These are phyloP conservation scores for Axinella damicornis DNA, from an alignment of 37 sponge, comb jelly and placozoan genomes.

Conservation along the genomic window DNA sequence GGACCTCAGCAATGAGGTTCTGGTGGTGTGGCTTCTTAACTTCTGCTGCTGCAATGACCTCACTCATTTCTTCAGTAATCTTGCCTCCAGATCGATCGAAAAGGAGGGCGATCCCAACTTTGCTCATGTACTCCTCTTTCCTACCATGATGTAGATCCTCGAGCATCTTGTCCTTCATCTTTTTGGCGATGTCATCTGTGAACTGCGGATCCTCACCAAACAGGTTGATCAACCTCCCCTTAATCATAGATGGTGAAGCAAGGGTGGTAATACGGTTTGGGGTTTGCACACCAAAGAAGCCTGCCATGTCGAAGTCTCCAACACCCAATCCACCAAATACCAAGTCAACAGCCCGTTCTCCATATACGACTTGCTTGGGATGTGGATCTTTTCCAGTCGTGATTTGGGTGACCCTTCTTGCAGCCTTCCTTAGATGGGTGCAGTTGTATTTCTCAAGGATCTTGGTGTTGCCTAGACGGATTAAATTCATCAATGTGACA, in stretches of 20 bases:
- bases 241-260: constrained; percentile 70
- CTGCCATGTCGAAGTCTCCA: constrained; percentile 74
- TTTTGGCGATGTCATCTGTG: constrained; percentile 37
- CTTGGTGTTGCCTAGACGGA: constrained; percentile 77
- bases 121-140: constrained; percentile 87
- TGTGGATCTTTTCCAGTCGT: constrained; percentile 67
- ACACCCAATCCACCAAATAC: constrained; percentile 32
- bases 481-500: constrained; percentile 81
- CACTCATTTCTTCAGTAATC: constrained; percentile 58
- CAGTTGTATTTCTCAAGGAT: constrained; percentile 72
- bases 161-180: constrained; percentile 79
- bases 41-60: constrained; percentile 44
- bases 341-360: constrained; percentile 45
- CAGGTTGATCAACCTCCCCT: constrained; percentile 49
- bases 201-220: constrained; percentile 38
- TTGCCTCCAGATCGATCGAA: constrained; percentile 81
- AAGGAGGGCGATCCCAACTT: constrained; percentile 59
- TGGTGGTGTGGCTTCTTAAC: constrained; percentile 25
- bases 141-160: constrained; percentile 59
- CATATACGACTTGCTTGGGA: constrained; percentile 82
- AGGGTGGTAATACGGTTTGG: constrained; percentile 71
- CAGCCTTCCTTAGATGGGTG: constrained; percentile 69
- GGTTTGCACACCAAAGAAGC: constrained; percentile 73
- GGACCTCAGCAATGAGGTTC: constrained; percentile 60
- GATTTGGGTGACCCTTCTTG: constrained; percentile 65